Evolutionary conservation across 1,140 invertebrate species (phyloP), one percentile per base, ranked within the genome.

Genomic region (Microplitis demolitor): DNA sequence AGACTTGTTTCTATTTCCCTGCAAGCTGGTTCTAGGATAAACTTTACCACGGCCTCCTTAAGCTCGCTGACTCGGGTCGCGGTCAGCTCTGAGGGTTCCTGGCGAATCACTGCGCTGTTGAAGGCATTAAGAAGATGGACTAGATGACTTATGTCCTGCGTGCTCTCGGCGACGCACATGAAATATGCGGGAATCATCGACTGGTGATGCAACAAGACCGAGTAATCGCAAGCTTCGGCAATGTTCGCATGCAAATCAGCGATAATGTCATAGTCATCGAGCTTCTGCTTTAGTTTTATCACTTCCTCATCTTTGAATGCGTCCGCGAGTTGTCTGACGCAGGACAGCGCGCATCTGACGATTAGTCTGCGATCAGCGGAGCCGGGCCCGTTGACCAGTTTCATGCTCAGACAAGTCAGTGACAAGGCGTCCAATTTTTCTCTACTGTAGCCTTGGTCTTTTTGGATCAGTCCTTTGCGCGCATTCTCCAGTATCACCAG

Each of bases 1-100:
- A 99, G 88, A 84, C 97, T 95, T 2, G 92, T 97, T 88, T 99
- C 97, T 74, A 98, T 93, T 77, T 94, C 91, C 73, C 92, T 91
- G 82, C 95, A 96, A 16, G 97, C 85, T 34, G 93, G 93, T 76
- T 93, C 90, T 31, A 95, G 82, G 58, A 96, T 81, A 63, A 89
- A 87, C 75, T 90, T 91, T 2, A 82, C 76, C 2, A 87, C 64
- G 34, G 78, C 78, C 33, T 79, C 78, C 16, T 70, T 80, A 9
- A 85, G 45, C 6, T 84, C 81, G 0, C 45, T 51, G 5, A 84
- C 76, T 82, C 14, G 64, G 66, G 2, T 79, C 62, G 24, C 24
- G 0, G 66, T 80, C 3, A 82, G 37, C 31, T 85, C 78, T 0
- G 74, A 76, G 4, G 72, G 66, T 33, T 78, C 77, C 53, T 84